Percentiles rank a stretch among this genome's conserved stretches.
phyloP scores from a whole-genome alignment of 1,140 invertebrate species.

The Parapsyche elsis region DNA sequence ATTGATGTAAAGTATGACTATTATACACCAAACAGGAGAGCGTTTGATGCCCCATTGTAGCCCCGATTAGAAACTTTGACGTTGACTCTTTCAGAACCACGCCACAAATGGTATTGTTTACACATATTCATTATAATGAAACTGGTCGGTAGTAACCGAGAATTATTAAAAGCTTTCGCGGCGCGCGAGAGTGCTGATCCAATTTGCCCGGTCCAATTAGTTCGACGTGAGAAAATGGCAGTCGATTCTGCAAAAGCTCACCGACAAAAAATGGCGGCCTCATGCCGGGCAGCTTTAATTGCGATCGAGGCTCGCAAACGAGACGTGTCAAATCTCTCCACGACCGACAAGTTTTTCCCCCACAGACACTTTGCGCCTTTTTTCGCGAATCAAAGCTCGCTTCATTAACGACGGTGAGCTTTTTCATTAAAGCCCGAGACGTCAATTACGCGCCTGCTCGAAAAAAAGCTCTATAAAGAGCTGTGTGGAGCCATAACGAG shows the following conservation, averaged over 20 bases:
- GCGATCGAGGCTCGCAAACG: slow-evolving; percentile 39
- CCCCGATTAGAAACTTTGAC: too few species aligned
- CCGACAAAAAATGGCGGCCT: slow-evolving; percentile 22
- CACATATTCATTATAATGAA: too few species aligned
- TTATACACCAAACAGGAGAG: too few species aligned
- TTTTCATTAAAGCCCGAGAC: slow-evolving; percentile 9
- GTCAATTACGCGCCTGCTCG: not conserved
- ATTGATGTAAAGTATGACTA: too few species aligned
- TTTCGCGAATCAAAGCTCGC: slow-evolving; percentile 23
- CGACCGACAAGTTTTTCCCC: slow-evolving; percentile 11
- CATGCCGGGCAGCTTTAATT: slow-evolving; percentile 52
- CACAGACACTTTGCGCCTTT: not conserved
- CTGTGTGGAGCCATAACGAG: too few species aligned
- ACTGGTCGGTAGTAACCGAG: too few species aligned
- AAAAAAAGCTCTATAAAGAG: not conserved
- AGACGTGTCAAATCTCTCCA: slow-evolving; percentile 36
- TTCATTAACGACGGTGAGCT: slow-evolving; percentile 27
- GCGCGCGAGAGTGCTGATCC: slow-evolving; percentile 18
- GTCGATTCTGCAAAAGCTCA: slow-evolving; percentile 28
- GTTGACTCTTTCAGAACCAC: too few species aligned
- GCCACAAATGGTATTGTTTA: too few species aligned
- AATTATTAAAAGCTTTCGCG: too few species aligned
- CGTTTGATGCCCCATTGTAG: too few species aligned
- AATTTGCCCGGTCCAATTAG: slow-evolving; percentile 52
- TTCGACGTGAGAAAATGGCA: slow-evolving; percentile 49